Conservation (phyloP, 2,797 vertebrate genomes). For the Florisuga fusca region DNA sequence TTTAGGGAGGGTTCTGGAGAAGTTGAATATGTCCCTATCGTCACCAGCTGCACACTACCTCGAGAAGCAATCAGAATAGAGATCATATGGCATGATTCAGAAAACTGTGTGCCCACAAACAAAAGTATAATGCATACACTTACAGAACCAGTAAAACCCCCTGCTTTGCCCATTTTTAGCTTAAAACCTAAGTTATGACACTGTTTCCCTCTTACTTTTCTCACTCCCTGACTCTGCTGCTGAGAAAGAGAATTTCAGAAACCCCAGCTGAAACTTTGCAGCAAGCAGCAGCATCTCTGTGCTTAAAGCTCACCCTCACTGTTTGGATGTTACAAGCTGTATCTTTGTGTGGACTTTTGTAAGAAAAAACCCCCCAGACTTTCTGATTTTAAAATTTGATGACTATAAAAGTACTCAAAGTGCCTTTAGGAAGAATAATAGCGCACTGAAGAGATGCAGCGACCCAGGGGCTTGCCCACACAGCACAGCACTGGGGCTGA, state of each 20-base stretch:
- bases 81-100: background rate
- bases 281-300: background rate
- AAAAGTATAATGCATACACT: background rate
- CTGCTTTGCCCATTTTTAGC: background rate
- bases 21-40: background rate
- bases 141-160: background rate
- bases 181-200: background rate
- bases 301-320: background rate
- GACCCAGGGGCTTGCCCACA: background rate
- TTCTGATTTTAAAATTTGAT: background rate
- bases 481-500: background rate
- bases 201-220: background rate
- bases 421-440: background rate
- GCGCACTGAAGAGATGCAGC: background rate
- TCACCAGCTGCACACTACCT: background rate
- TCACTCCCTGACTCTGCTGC: background rate
- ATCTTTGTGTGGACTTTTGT: background rate
- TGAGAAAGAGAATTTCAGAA: background rate
- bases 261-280: background rate
- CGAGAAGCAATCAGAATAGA: background rate
- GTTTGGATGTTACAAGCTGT: rapidly evolving
- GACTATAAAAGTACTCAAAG: background rate
- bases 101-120: background rate
- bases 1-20: too few relatives aligned
- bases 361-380: background rate